Base-by-base conservation (phyloP, 2,888 invertebrate species). In the Bombylius major region DNA sequence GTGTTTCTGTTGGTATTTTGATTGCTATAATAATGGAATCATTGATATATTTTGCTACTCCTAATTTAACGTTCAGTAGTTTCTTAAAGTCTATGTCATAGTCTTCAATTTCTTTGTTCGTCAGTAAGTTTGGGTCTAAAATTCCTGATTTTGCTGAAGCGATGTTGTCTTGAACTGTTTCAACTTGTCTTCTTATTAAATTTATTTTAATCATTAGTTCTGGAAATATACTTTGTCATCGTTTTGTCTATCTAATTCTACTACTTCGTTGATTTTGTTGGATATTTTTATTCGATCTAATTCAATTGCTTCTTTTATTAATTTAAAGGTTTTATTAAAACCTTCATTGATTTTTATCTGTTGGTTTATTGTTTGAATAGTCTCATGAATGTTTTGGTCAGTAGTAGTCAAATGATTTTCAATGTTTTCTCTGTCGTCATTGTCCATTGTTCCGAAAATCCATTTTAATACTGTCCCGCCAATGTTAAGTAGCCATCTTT, bases 391-490 rank as follows among this genome's bases (percentile, higher is more conserved):
- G 5, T 39, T 31, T 39, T 52, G 34, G 31, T 56, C 32, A 39
- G 44, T 49, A 44, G 33, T 48, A 48, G 23, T 33, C 11, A 56
- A 12, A 34, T 52, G 51, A 48, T 53, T 48, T 52, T 56, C 45
- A 32, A 52, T 52, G 45, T 31, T 48, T 50, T 58, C 53, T 54
- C 58, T 59, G 55, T 59, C 57, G 0, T 50, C 39, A n/a, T n/a
- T n/a, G n/a, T n/a, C n/a, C n/a, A n/a, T n/a, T n/a, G n/a, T n/a
- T n/a, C n/a, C n/a, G n/a, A 1, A 60, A 47, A 53, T 6, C 49
- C 57, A 59, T 47, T 60, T 61, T 1, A 48, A 55, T 8, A 58
- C 44, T 9, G 39, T 57, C 6, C 59, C 59, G 32, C 58, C 49
- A n/a, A n/a, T n/a, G n/a, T n/a, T n/a, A n/a, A n/a, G n/a, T n/a